Base-by-base conservation (phyloP, 2,888 invertebrate genomes). In the Drosophila glabriapex region DNA sequence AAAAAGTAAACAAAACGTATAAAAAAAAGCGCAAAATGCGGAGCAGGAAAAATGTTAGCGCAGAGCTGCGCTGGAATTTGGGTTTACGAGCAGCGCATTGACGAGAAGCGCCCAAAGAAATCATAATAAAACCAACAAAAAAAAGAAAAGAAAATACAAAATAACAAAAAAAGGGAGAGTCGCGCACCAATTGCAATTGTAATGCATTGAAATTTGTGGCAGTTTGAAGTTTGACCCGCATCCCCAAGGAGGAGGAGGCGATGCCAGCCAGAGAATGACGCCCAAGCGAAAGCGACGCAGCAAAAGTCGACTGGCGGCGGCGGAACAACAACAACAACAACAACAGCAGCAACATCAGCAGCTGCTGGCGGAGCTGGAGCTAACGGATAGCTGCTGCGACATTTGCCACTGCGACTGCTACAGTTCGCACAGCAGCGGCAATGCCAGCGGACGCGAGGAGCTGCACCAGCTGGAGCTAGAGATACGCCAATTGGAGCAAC, bases 361-460 rank as follows among this genome's bases (percentile, higher is more conserved):
- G 49, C 81, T 92, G 70, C 73, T 93, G 53, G 84, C 86, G 39
- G 78, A 85, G 60, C 59, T 93, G 62, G 83, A 91, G 12, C 80
- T 93, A 46, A 68, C 72, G 16, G 89, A 92, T 63, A 93, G 91
- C 68, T 93, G 93, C 52, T 93, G 93, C 72, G 92, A 92, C 59
- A 92, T 93, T 69, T 93, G 93, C 66, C 92, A 92, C 61, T 93
- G 93, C 66, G 93, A 93, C 77, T 93, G 93, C 59, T 92, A 92
- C 68, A 92, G 89, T 67, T 91, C 92, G 33, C 93, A 93, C 71
- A 84, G 89, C 64, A 89, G 91, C 71, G 76, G 78, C 54, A 82
- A 78, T 49, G 69, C 31, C n/a, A 81, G 77, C 46, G 79, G 74
- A 33, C 68, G 74, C 25, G 56, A 5, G 63, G 83, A 65, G 25